Base-by-base conservation (phyloP, 2,888 invertebrate species). In the Eupelmus urozonus region DNA sequence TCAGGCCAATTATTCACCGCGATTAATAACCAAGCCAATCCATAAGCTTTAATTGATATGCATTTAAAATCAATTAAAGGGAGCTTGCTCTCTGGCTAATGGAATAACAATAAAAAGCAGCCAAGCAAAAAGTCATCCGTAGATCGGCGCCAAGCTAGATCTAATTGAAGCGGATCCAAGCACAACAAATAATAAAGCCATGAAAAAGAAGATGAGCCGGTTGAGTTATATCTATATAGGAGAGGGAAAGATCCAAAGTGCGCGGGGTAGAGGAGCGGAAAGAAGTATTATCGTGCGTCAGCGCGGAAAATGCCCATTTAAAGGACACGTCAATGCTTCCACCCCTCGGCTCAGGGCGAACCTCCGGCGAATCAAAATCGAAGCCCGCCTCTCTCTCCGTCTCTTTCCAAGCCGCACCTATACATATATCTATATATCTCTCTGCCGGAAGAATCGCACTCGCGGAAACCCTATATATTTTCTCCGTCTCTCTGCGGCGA, bases 241-340 rank as follows among this genome's bases (percentile, higher is more conserved):
- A 20, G 62, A 27, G 71, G 27, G 51, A 59, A 65, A n/a, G n/a
- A n/a, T n/a, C n/a, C n/a, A n/a, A 63, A 51, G 63, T n/a, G 45
- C 55, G 49, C 25, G 73, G 59, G 57, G 34, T 18, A 42, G 23
- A 40, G 60, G 34, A 66, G 34, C 65, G 75, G 75, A 71, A 79
- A 79, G 75, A 79, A 79, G 80, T 67, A 77, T 77, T 74, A 77
- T 77, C 80, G 71, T 80, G 77, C 77, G 77, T 74, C 77, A 75
- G 77, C 70, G 66, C 20, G 77, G 74, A 80, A 77, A 80, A 80
- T 80, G 80, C 74, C 71, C 80, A 73, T 76, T 79, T 79, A 79
- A 76, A 76, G 72, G 79, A 69, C 69, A 76, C 79, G 76, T 79
- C 79, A 76, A 76, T 76, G 76, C 79, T 67, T 72, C 65, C 40